These are phyloP conservation scores for Trichonephila clavata DNA, from an alignment of 1,140 invertebrate species.

Conservation along the genomic window DNA sequence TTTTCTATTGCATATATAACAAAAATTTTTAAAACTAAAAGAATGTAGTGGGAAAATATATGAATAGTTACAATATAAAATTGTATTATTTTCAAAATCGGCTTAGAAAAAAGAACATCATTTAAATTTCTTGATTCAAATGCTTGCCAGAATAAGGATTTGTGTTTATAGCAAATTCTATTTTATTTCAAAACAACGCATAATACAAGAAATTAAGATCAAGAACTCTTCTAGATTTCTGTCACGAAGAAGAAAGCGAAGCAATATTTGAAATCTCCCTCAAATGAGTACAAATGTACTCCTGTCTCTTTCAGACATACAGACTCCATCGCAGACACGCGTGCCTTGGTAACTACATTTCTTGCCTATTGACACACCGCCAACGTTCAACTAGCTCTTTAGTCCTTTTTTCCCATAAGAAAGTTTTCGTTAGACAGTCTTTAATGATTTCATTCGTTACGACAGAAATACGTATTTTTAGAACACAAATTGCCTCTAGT, in stretches of 20 bases:
- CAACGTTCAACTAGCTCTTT: background rate
- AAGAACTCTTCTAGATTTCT: too few relatives aligned
- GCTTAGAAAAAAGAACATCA: too few relatives aligned
- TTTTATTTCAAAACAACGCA: too few relatives aligned
- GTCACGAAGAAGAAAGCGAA: background rate
- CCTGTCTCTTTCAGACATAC: conserved; percentile 47
- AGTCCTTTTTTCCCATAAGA: background rate
- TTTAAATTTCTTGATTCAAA: too few relatives aligned
- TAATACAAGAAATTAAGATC: too few relatives aligned
- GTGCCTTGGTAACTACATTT: conserved; percentile 40
- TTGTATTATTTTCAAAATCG: too few relatives aligned
- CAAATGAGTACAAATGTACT: conserved; percentile 39
- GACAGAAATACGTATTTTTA: conserved; percentile 31
- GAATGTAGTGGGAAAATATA: too few relatives aligned
- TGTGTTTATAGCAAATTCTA: too few relatives aligned
- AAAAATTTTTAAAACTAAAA: too few relatives aligned
- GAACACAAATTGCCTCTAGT: conserved; percentile 55
- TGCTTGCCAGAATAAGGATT: too few relatives aligned
- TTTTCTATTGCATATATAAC: too few relatives aligned
- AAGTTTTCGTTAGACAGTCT: conserved; percentile 7
- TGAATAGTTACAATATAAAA: too few relatives aligned
- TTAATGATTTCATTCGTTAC: conserved; percentile 46
- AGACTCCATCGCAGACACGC: conserved; percentile 42
- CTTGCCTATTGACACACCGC: conserved; percentile 42
- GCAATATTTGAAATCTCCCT: conserved; percentile 44